phyloP scores from a whole-genome alignment of 2,888 invertebrate species.

The Entomobrya multifasciata region DNA sequence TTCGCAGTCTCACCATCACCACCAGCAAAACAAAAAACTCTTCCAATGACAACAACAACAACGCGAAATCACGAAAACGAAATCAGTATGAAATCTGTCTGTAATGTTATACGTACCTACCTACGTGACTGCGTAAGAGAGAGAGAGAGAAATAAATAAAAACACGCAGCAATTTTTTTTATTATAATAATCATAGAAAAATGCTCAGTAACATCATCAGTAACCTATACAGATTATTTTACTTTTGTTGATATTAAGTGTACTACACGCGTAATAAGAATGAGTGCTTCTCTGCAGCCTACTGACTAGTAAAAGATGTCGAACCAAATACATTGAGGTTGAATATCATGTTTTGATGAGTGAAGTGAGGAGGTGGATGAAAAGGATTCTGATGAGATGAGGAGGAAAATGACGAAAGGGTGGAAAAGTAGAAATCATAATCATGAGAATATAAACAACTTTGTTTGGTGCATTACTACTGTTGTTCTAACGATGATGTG shows the following conservation, averaged over 20 bases:
- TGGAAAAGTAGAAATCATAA: slow-evolving; percentile 42
- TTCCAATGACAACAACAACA: slow-evolving; percentile 57
- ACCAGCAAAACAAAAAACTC: not conserved
- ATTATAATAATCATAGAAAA: slow-evolving; percentile 29
- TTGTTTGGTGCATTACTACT: slow-evolving; percentile 9
- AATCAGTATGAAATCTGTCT: slow-evolving; percentile 5
- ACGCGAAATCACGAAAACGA: slow-evolving; percentile 8
- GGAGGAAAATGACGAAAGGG: slow-evolving; percentile 46
- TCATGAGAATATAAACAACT: slow-evolving; percentile 35
- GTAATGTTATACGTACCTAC: slow-evolving; percentile 22
- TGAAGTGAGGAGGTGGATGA: slow-evolving; percentile 69
- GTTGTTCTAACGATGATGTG: not conserved
- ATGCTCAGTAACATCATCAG: not conserved
- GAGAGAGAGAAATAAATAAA: not conserved
- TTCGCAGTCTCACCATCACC: not conserved
- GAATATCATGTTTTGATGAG: slow-evolving; percentile 54
- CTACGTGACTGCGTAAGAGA: not conserved
- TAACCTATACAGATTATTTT: slow-evolving; percentile 55
- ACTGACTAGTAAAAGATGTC: not conserved
- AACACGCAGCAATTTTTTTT: slow-evolving; percentile 12
- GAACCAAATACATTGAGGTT: slow-evolving; percentile 30
- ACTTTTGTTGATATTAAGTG: slow-evolving; percentile 27
- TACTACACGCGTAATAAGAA: not conserved
- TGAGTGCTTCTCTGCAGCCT: not conserved
- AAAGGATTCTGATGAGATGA: slow-evolving; percentile 48